Conservation (phyloP, 1,140 invertebrate genomes). For the Drosophila sp. region DNA sequence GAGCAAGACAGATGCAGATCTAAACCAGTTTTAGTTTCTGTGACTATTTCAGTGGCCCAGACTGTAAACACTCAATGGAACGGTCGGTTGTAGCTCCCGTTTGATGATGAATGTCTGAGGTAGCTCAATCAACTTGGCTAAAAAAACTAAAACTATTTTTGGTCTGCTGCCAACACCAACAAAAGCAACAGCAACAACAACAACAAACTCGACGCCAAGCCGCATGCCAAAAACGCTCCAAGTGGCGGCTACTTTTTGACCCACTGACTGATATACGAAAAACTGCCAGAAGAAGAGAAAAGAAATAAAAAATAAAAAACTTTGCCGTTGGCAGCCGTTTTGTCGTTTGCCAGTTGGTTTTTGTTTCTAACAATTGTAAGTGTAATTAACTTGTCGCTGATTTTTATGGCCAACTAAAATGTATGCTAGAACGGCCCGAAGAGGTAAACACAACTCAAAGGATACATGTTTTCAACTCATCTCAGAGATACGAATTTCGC, state of each 20-base stretch:
- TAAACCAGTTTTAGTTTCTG: slow-evolving; percentile 14
- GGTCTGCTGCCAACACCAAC: slow-evolving; percentile 61
- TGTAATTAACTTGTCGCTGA: slow-evolving; percentile 62
- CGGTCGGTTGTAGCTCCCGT: slow-evolving; percentile 37
- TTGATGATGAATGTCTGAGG: slow-evolving; percentile 41
- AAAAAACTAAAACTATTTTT: slow-evolving; percentile 58
- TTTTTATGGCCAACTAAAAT: slow-evolving; percentile 21
- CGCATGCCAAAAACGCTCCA: slow-evolving; percentile 74
- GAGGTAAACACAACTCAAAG: neutral
- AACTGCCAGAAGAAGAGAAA: slow-evolving; percentile 20
- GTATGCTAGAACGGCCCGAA: neutral
- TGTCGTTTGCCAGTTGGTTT: slow-evolving; percentile 41
- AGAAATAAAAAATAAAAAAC: slow-evolving; percentile 17
- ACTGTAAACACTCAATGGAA: slow-evolving; percentile 41
- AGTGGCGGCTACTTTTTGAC: slow-evolving; percentile 71
- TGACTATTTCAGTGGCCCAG: slow-evolving; percentile 33
- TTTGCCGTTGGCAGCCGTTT: slow-evolving; percentile 33
- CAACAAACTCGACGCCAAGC: slow-evolving; percentile 39
- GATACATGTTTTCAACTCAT: neutral
- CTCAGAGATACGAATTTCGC: neutral
- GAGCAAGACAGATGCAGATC: neutral
- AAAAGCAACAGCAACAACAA: slow-evolving; percentile 28
- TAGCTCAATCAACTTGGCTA: slow-evolving; percentile 68
- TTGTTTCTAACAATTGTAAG: slow-evolving; percentile 35
- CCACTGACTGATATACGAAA: slow-evolving; percentile 75